Conservation (phyloP, 2,888 invertebrate species). For the Temnothorax ravouxi region DNA sequence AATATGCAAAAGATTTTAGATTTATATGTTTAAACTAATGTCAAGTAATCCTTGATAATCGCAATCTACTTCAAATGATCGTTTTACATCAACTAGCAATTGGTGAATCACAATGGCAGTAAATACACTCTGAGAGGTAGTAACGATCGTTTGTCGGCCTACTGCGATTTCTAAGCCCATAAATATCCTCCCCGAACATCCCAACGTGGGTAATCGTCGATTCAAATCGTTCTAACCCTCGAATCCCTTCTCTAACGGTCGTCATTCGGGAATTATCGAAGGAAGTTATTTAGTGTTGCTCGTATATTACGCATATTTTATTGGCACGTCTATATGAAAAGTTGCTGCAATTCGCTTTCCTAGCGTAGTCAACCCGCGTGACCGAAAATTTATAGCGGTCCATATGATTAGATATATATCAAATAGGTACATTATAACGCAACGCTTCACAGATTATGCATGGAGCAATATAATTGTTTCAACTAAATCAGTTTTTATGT, state of each 20-base stretch:
- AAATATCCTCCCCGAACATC: conserved; percentile 65
- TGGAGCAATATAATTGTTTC: background rate
- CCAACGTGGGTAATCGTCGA: conserved; percentile 65
- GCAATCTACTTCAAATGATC: conserved; percentile 30
- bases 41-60: background rate
- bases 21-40: background rate
- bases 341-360: background rate
- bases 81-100: conserved; percentile 39
- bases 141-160: conserved; percentile 73
- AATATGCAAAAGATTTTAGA: background rate
- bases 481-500: background rate
- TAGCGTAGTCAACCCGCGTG: background rate
- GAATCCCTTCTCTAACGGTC: conserved; percentile 64
- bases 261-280: conserved; percentile 53
- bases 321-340: background rate
- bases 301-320: conserved; percentile 31
- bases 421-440: background rate
- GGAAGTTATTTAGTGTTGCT: conserved; percentile 53
- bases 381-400: background rate
- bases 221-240: conserved; percentile 54
- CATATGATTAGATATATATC: background rate
- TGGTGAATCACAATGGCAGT: conserved; percentile 38
- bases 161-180: conserved; percentile 68
- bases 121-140: conserved; percentile 70
- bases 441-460: background rate